Evolutionary conservation across 2,888 invertebrate species (phyloP).

Genomic region (Metalampra italica): DNA sequence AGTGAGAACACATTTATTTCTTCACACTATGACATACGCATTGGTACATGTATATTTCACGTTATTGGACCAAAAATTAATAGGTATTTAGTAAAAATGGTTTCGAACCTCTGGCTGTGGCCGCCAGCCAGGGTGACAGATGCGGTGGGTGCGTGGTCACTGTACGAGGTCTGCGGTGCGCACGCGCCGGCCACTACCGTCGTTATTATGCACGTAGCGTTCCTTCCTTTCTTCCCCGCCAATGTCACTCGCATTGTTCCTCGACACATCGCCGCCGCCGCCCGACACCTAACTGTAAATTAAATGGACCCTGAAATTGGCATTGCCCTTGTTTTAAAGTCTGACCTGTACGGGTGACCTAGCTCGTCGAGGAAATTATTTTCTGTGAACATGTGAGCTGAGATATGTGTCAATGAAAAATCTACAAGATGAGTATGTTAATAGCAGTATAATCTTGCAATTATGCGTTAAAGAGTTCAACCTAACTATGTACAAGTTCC

Average conservation of each 20-base stretch:
- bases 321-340: slow-evolving; percentile 65
- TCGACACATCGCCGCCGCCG: slow-evolving; percentile 38
- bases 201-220: slow-evolving; percentile 60
- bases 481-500: slow-evolving; percentile 25
- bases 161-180: slow-evolving; percentile 15
- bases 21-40: too few species aligned
- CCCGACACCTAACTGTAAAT: slow-evolving; percentile 64
- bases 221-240: slow-evolving; percentile 74
- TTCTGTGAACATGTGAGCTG: slow-evolving; percentile 9
- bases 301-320: slow-evolving; percentile 75
- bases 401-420: not conserved
- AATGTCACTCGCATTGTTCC: slow-evolving; percentile 71
- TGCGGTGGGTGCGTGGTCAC: not conserved
- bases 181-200: slow-evolving; percentile 33
- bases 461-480: slow-evolving; percentile 5
- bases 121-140: slow-evolving; percentile 15
- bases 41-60: not conserved
- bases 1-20: too few species aligned
- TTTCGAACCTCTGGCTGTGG: slow-evolving; percentile 12
- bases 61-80: not conserved
- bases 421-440: not conserved
- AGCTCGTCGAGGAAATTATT: slow-evolving; percentile 33
- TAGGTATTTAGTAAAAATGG: not conserved
- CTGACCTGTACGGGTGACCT: slow-evolving; percentile 41
- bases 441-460: not conserved